Conservation (phyloP, 2,888 invertebrate species). For the Azorinus chamasolen region DNA sequence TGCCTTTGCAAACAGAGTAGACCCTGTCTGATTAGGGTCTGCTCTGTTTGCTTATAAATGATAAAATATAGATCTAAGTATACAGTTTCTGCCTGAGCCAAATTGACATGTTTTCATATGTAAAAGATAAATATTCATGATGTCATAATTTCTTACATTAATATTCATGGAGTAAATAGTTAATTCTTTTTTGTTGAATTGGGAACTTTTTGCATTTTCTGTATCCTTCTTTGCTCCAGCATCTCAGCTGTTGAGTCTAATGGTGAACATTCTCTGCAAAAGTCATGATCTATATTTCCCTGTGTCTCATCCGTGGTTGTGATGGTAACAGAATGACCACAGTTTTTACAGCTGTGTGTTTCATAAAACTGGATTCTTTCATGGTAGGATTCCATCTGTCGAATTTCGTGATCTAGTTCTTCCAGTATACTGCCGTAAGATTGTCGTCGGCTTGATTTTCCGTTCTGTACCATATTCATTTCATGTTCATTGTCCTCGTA, state of each 20-base stretch:
- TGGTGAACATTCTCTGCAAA: conserved; percentile 53
- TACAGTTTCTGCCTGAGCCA: too few species aligned
- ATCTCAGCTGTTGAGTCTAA: conserved; percentile 53
- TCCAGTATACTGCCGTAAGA: conserved; percentile 9
- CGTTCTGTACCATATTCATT: not conserved
- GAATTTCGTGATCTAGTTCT: conserved; percentile 24
- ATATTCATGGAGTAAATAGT: too few species aligned
- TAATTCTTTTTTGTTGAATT: too few species aligned
- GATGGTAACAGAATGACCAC: conserved; percentile 41
- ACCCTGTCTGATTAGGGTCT: too few species aligned
- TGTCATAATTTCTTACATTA: too few species aligned
- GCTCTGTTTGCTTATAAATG: too few species aligned
- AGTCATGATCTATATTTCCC: conserved; percentile 35
- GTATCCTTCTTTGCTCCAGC: conserved; percentile 37
- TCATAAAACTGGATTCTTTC: conserved; percentile 13
- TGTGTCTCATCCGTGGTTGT: conserved; percentile 1
- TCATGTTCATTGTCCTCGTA: not conserved
- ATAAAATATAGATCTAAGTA: too few species aligned
- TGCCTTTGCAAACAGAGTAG: too few species aligned
- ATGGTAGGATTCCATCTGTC: conserved; percentile 21
- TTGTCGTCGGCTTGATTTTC: too few species aligned
- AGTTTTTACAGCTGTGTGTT: conserved; percentile 51
- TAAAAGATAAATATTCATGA: too few species aligned
- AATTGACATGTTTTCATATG: too few species aligned
- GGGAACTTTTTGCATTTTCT: not conserved